Evolutionary conservation across 2,888 invertebrate genomes (phyloP).

Genomic region (Thumatha senex): DNA sequence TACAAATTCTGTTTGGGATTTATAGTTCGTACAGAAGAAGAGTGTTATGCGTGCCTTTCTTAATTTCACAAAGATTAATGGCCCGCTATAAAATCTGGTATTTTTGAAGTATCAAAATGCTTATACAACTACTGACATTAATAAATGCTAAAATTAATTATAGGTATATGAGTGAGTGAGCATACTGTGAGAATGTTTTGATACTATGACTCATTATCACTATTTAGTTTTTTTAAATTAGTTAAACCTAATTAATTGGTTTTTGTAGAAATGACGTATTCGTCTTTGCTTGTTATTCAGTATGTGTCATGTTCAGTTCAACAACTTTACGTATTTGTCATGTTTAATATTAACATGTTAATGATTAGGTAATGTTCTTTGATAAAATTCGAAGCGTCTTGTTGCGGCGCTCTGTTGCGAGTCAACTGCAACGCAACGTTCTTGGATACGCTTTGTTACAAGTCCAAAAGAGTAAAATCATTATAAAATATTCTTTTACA

Average conservation of each 20-base stretch:
- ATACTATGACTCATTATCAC: not conserved
- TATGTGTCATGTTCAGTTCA: not conserved
- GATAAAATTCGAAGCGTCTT: no score
- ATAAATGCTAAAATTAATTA: constrained; percentile 29
- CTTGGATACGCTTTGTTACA: no score
- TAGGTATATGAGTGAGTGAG: not conserved
- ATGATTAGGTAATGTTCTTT: no score
- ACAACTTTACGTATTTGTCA: no score
- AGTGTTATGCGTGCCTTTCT: constrained; percentile 24
- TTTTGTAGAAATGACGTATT: not conserved
- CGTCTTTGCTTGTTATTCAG: not conserved
- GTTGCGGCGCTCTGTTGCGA: no score
- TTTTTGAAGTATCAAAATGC: constrained; percentile 27
- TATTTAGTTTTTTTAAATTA: not conserved
- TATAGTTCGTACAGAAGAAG: constrained; percentile 22
- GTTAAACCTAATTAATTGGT: not conserved
- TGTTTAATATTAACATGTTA: no score
- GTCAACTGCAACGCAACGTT: no score
- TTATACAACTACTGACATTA: constrained; percentile 24
- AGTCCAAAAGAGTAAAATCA: no score
- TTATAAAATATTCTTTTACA: no score
- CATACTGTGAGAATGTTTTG: not conserved
- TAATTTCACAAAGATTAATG: constrained; percentile 34
- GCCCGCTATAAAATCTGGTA: constrained; percentile 19
- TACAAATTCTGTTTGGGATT: constrained; percentile 12